Evolutionary conservation across 2,888 invertebrate genomes (phyloP).

Genomic region (Rotaria macrura): DNA sequence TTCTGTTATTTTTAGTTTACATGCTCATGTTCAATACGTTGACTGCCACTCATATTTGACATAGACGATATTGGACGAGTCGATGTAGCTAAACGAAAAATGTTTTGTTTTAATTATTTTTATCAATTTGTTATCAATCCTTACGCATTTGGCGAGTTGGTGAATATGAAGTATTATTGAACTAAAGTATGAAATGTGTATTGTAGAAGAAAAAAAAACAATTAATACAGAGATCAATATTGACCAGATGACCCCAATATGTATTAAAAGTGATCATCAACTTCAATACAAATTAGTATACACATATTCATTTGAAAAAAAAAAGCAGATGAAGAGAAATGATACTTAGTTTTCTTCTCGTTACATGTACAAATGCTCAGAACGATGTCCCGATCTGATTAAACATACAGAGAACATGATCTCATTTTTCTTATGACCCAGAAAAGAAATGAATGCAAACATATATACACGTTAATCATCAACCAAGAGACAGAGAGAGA

Average conservation of each 20-base stretch:
- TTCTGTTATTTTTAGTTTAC: background rate
- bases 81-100: background rate
- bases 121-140: background rate
- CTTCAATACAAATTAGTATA: background rate
- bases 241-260: background rate
- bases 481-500: background rate
- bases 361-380: background rate
- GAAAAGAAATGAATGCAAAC: background rate
- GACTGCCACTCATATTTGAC: background rate
- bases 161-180: constrained; percentile 15
- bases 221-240: constrained; percentile 4
- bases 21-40: background rate
- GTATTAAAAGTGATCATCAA: background rate
- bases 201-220: background rate
- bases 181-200: background rate
- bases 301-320: background rate
- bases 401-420: constrained; percentile 4
- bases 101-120: background rate
- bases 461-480: background rate
- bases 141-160: constrained; percentile 15
- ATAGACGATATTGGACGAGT: background rate
- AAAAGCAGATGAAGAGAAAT: background rate
- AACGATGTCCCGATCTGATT: constrained; percentile 5
- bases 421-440: background rate
- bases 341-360: background rate